Evolutionary conservation across 2,888 invertebrate species (phyloP), one percentile per base, ranked within the genome.

Genomic region (Tanypteryx hageni): DNA sequence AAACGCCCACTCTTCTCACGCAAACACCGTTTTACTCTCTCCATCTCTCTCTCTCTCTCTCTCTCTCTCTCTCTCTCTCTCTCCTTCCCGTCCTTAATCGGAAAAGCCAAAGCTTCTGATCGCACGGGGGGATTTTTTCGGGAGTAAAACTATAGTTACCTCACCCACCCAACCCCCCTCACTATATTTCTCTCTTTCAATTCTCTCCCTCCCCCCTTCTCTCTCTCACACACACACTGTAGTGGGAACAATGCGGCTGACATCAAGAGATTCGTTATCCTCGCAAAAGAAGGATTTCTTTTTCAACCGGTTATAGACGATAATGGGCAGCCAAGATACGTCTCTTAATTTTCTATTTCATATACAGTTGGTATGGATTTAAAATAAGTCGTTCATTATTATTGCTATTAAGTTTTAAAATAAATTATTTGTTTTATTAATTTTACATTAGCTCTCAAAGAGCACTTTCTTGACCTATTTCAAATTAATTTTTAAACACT

Each of bases 1-100:
- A 86, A 10, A 59, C 61, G 59, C 86, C 61, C 61, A 59, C 61
- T 86, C 86, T 86, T 64, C 89, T 44, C 89, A 89, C 89, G 89
- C 89, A 56, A 89, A 44, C 64, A 9, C 56, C 16, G 56, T 56
- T 68, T 56, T 44, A 44, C 31, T 27, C 61, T 22, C 22, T 22
- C 61, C 61, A 8, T 18, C 31, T 1, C 57, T 64, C 64, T n/a
- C 13, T 64, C 64, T n/a, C 5, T 16, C 16, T 16, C 64, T n/a
- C 44, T 44, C 61, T 16, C 59, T 61, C 61, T n/a, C 5, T 16
- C 16, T 16, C 64, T n/a, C 44, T 44, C 61, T 16, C 59, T 61
- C 61, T 18, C 16, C 22, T 27, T 27, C 61, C 14, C 27, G 9
- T 14, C 59, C 61, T 31, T 76, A n/a, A 89, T 27, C 61, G 61